Conservation (phyloP, 2,888 invertebrate genomes). For the Ptychoptera contaminata region DNA sequence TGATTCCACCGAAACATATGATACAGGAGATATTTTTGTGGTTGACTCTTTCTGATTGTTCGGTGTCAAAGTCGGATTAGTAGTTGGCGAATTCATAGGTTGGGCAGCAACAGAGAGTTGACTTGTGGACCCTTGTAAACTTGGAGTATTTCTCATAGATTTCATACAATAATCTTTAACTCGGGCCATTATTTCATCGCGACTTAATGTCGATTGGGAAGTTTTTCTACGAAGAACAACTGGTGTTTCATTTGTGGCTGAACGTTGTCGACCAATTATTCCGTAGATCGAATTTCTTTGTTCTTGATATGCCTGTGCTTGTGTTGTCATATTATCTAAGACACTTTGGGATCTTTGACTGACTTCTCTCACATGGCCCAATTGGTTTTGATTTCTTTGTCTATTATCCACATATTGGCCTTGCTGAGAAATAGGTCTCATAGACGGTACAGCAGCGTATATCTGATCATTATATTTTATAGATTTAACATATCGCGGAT, state of each 20-base stretch:
- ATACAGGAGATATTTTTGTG: slow-evolving; percentile 23
- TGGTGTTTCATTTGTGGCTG: slow-evolving; percentile 10
- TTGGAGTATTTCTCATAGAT: slow-evolving; percentile 24
- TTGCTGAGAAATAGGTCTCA: neutral
- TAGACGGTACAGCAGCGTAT: neutral
- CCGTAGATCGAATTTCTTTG: slow-evolving; percentile 14
- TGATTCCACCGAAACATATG: slow-evolving; percentile 25
- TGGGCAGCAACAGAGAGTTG: slow-evolving; percentile 14
- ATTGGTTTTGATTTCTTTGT: slow-evolving; percentile 13
- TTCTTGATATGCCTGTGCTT: neutral
- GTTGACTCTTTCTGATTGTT: slow-evolving; percentile 13
- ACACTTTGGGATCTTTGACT: slow-evolving; percentile 26
- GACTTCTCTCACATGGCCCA: no score
- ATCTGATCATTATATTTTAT: neutral
- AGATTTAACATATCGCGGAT: neutral
- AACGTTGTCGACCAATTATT: slow-evolving; percentile 10
- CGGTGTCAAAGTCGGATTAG: neutral
- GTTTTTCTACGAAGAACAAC: slow-evolving; percentile 9
- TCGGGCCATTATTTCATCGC: slow-evolving; percentile 27
- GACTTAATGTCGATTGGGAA: slow-evolving; percentile 4
- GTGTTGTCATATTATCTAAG: slow-evolving; percentile 18
- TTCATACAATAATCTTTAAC: slow-evolving; percentile 30
- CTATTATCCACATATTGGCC: neutral
- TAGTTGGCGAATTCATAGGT: neutral
- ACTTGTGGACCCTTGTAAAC: slow-evolving; percentile 13